These are phyloP conservation scores for Temnothorax longispinosus DNA, from an alignment of 1,140 invertebrate genomes.

Conservation along the genomic window DNA sequence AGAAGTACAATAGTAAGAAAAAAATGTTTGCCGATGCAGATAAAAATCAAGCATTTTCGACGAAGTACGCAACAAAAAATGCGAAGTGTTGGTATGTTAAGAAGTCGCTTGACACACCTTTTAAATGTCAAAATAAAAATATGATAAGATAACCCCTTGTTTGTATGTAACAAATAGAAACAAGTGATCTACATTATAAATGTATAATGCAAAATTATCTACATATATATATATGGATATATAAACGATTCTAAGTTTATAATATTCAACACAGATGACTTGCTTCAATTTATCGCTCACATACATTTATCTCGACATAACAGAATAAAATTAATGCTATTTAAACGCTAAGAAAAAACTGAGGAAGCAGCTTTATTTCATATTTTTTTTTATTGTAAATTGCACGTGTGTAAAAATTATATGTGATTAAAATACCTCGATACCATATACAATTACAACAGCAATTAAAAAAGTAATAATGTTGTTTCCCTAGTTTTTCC, in stretches of 20 bases:
- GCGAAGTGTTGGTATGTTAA: neutral
- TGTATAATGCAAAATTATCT: neutral
- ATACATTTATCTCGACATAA: neutral
- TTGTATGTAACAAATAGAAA: neutral
- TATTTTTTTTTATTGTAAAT: neutral
- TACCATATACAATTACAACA: too few species aligned
- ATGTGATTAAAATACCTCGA: neutral
- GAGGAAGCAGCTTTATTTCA: neutral
- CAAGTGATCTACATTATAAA: neutral
- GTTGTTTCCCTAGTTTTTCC: neutral
- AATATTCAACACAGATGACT: neutral
- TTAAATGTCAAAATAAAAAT: neutral
- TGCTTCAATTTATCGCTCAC: neutral
- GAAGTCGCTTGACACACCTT: neutral
- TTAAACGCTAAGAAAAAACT: neutral
- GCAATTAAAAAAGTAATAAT: neutral
- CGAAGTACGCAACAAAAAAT: neutral
- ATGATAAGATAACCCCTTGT: neutral
- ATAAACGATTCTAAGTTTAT: neutral
- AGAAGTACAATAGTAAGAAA: neutral
- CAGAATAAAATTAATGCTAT: neutral
- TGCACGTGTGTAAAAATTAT: neutral
- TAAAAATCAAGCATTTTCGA: neutral
- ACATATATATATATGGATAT: neutral
- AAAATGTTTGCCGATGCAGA: neutral